A percentile compares a stretch with the other conserved stretches of the same genome.
phyloP scores from a whole-genome alignment of 2,797 vertebrate genomes.

The Muscicapa striata region DNA sequence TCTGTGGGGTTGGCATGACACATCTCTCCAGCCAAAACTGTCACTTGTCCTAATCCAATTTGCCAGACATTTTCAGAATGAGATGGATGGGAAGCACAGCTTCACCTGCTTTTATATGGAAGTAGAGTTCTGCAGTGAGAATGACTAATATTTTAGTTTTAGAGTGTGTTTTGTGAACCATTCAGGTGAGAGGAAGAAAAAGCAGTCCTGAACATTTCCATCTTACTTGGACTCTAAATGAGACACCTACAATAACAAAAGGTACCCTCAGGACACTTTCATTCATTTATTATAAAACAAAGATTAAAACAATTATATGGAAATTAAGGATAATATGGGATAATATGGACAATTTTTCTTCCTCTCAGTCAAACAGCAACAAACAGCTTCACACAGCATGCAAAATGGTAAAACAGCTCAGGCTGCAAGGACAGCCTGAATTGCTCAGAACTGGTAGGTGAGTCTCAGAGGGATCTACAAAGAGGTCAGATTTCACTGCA shows the following conservation, averaged over 20 bases:
- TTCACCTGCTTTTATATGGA: not conserved
- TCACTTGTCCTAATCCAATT: constrained; percentile 3
- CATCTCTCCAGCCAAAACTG: not conserved
- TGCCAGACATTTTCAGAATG: not conserved
- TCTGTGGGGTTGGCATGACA: not conserved
- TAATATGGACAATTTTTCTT: constrained; percentile 67
- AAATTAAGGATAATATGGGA: constrained; percentile 79
- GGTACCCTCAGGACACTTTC: constrained; percentile 55
- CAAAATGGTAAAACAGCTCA: constrained; percentile 38
- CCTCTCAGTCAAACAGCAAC: constrained; percentile 71
- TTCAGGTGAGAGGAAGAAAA: constrained; percentile 58
- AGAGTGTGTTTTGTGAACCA: not conserved
- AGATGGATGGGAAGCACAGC: not conserved
- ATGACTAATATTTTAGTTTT: constrained; percentile 25
- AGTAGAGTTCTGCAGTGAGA: not conserved
- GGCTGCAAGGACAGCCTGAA: constrained; percentile 1
- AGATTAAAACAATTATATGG: constrained; percentile 80
- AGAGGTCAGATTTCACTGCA: not conserved
- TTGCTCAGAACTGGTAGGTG: not conserved
- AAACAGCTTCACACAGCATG: constrained; percentile 61
- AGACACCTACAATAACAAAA: constrained; percentile 69
- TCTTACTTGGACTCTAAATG: constrained; percentile 56
- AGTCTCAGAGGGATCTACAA: not conserved
- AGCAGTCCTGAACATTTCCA: constrained; percentile 32
- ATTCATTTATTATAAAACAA: constrained; percentile 77